Evolutionary conservation across 37 sponge, comb jelly and placozoan genomes (phyloP), one percentile per base, ranked within the genome.

Genomic region (Mnemiopsis leidyi): DNA sequence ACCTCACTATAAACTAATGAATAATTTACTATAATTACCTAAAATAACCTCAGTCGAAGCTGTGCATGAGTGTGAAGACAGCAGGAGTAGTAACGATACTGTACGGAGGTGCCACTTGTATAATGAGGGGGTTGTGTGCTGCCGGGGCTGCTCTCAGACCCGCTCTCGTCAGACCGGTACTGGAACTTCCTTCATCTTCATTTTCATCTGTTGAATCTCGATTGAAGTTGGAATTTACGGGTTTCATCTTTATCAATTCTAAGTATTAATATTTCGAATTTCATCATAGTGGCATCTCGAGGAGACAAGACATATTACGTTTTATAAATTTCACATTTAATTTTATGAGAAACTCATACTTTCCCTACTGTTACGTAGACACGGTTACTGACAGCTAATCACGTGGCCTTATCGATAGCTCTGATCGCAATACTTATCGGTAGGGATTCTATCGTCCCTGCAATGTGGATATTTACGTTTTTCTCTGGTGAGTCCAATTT

Each of bases 71-170:
- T n/a, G 75, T 71, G 3, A 71, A n/a, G 30, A 71, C 30, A 28
- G 75, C 30, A 23, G 75, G 75, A 71, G 5, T 71, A 5, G 30
- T 71, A 18, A 29, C 75, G 7, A 71, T 25, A 7, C 75, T 71
- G 21, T 71, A 29, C 20, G 75, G 75, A 23, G 75, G 30, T 71
- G 75, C 75, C 20, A 71, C 75, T 25, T 71, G 75, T 71, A 2
- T 71, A 23, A 71, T 71, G 75, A 71, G 75, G 75, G 75, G 75
- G 3, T 18, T 71, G 30, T 71, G 30, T 18, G n/a, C 75, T 71
- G 75, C 75, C 30, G 75, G n/a, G 3, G 75, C 75, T n/a, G 26
- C 30, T 71, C 3, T n/a, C 30, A 71, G 75, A 28, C 75, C 75
- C 5, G 2, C 25, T 71, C 75, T 71, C 20, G 75, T 71, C 20